These are phyloP conservation scores for Drosophila greeni DNA, from an alignment of 2,888 invertebrate species.

Conservation along the genomic window DNA sequence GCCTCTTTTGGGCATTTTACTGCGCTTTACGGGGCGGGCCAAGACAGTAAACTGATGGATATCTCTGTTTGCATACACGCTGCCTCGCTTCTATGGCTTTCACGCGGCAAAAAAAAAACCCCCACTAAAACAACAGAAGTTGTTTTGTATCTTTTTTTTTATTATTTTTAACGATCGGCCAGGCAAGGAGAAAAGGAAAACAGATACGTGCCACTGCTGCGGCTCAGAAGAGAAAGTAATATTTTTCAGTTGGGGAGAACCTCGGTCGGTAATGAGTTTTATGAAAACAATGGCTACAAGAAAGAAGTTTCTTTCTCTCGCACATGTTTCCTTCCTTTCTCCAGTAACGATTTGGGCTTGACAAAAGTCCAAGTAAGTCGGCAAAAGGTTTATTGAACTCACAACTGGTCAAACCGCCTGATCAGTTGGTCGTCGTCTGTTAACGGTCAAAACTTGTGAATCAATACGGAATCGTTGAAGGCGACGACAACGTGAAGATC, in stretches of 20 bases:
- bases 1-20: constrained; percentile 29
- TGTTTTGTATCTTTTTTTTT: constrained; percentile 3
- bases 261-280: constrained; percentile 11
- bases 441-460: constrained; percentile 55
- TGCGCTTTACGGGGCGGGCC: constrained; percentile 17
- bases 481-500: constrained; percentile 7
- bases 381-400: constrained; percentile 62
- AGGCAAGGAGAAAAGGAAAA: constrained; percentile 12
- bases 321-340: neutral
- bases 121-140: constrained; percentile 17
- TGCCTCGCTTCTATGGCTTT: constrained; percentile 45
- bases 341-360: neutral
- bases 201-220: constrained; percentile 4
- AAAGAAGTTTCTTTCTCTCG: constrained; percentile 4
- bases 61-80: constrained; percentile 26
- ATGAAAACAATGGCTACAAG: constrained; percentile 19
- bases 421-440: constrained; percentile 12
- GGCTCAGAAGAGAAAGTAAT: constrained; percentile 35
- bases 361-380: constrained; percentile 7
- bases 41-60: constrained; percentile 22
- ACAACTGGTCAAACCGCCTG: constrained; percentile 45
- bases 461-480: constrained; percentile 35
- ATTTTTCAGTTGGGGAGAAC: constrained; percentile 4
- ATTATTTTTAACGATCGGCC: constrained; percentile 17
- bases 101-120: constrained; percentile 28